phyloP scores from a whole-genome alignment of 30 jellyfish, hydroid and myxozoan genomes.

The Sanderia malayensis region DNA sequence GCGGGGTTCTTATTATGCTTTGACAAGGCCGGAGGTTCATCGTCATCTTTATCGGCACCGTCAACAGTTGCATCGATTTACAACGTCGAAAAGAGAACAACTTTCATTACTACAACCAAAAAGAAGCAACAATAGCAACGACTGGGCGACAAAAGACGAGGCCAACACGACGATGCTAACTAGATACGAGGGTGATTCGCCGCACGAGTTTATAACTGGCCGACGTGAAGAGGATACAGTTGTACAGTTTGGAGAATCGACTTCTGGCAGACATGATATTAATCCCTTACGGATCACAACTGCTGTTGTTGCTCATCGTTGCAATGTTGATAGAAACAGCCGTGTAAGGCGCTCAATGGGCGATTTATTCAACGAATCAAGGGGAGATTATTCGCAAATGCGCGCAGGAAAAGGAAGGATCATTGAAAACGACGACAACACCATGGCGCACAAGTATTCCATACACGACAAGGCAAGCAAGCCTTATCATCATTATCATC shows the following conservation, averaged over 20 bases:
- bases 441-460: too few relatives aligned
- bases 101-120: slow-evolving; percentile 10
- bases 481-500: too few relatives aligned
- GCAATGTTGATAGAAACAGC: neutral
- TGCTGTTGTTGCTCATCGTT: too few relatives aligned
- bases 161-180: too few relatives aligned
- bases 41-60: too few relatives aligned
- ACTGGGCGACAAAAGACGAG: slow-evolving; percentile 4
- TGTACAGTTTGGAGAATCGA: neutral
- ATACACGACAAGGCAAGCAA: neutral
- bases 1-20: too few relatives aligned
- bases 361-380: neutral
- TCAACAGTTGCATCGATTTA: too few relatives aligned
- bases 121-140: too few relatives aligned
- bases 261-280: slow-evolving; percentile 19
- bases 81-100: slow-evolving; percentile 5
- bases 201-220: neutral
- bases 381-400: neutral
- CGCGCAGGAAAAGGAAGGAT: neutral
- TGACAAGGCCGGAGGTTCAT: too few relatives aligned
- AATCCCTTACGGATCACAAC: neutral
- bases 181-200: slow-evolving; percentile 8
- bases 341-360: neutral
- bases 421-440: neutral
- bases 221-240: neutral